phyloP scores from a whole-genome alignment of 2,113 vertebrate species.

The Brienomyrus brachyistius region DNA sequence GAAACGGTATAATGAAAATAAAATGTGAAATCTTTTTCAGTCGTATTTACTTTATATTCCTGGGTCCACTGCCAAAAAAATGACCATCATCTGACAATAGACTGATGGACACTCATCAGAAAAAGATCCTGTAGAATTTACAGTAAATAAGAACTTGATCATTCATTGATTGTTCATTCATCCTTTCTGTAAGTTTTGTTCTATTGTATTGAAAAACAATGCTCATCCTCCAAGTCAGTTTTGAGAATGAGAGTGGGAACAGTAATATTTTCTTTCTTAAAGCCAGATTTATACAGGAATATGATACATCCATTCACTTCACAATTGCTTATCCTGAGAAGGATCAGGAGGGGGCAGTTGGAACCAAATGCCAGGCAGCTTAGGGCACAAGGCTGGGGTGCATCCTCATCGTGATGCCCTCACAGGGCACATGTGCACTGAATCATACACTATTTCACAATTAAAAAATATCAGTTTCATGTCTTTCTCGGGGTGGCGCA shows the following conservation, averaged over 20 bases:
- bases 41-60: not conserved
- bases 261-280: not conserved
- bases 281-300: not conserved
- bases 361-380: not conserved
- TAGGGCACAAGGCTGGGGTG: not conserved
- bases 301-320: not conserved
- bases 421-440: no score
- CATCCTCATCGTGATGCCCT: not conserved
- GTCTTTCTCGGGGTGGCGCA: not conserved
- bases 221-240: not conserved
- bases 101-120: not conserved
- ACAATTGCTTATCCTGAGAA: not conserved
- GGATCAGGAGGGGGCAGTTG: not conserved
- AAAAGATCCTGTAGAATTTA: not conserved
- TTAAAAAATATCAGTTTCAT: not conserved
- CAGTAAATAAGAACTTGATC: no score
- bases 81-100: not conserved
- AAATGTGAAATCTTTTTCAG: no score
- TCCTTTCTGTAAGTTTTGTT: not conserved
- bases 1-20: not conserved
- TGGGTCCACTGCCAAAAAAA: not conserved
- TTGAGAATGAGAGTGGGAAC: not conserved
- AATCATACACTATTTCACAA: not conserved
- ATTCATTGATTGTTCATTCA: no score
- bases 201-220: not conserved